Percentiles rank a stretch among this genome's conserved stretches.
These are phyloP conservation scores for Campoplex nolae DNA, from an alignment of 2,888 invertebrate genomes.

Conservation along the genomic window DNA sequence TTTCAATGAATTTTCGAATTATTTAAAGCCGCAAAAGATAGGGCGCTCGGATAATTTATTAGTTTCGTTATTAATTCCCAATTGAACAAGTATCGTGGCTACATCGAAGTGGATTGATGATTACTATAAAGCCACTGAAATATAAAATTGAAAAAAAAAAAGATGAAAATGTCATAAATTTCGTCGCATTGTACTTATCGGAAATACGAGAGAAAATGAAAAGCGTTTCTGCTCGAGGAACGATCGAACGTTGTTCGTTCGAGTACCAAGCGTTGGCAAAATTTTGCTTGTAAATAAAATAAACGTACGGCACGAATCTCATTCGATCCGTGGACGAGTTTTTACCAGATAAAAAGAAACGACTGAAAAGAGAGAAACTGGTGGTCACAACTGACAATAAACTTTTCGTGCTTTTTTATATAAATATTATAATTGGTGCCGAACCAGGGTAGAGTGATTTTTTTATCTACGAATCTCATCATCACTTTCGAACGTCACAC, in stretches of 20 bases:
- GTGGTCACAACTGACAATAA: neutral
- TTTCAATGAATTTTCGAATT: neutral
- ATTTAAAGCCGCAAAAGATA: constrained; percentile 32
- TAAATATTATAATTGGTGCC: constrained; percentile 48
- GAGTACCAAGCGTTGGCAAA: constrained; percentile 13
- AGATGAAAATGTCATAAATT: neutral
- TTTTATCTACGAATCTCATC: constrained; percentile 45
- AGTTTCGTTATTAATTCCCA: constrained; percentile 39
- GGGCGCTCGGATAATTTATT: constrained; percentile 45
- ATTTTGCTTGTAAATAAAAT: constrained; percentile 48
- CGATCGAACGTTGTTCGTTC: neutral
- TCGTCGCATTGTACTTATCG: constrained; percentile 51
- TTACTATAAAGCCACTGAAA: neutral
- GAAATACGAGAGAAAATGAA: constrained; percentile 1
- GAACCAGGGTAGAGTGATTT: constrained; percentile 37
- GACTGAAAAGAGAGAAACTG: constrained; percentile 49
- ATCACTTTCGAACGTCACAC: constrained; percentile 42
- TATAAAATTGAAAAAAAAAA: neutral
- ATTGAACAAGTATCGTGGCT: constrained; percentile 24
- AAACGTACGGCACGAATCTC: constrained; percentile 23
- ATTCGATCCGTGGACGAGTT: constrained; percentile 27
- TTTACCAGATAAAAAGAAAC: constrained; percentile 26
- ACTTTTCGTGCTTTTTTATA: constrained; percentile 37
- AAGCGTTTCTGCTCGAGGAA: neutral
- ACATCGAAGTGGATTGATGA: constrained; percentile 41